Evolutionary conservation across 2,113 vertebrate species (phyloP).

Genomic region (Embiotoca jacksoni): DNA sequence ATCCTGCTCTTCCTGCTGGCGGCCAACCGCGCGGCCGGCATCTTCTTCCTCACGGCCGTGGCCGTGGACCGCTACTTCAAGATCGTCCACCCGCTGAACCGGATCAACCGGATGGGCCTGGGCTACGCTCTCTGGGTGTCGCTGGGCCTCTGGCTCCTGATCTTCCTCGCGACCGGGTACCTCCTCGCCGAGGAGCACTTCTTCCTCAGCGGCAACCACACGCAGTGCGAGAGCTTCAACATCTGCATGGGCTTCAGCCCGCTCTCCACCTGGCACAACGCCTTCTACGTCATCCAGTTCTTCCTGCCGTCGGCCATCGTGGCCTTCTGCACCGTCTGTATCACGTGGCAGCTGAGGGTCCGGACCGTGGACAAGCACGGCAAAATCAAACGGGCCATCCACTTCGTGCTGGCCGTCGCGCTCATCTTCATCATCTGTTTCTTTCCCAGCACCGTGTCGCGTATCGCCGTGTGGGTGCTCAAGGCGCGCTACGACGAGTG

Average conservation of each 20-base stretch:
- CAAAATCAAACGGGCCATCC: slow-evolving; percentile 83
- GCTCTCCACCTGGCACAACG: slow-evolving; percentile 82
- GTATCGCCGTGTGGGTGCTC: slow-evolving; percentile 82
- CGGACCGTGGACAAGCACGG: slow-evolving; percentile 78
- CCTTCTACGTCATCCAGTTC: slow-evolving; percentile 83
- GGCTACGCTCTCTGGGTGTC: slow-evolving; percentile 77
- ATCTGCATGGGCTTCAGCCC: slow-evolving; percentile 80
- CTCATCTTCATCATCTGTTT: slow-evolving; percentile 84
- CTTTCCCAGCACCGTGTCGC: slow-evolving; percentile 83
- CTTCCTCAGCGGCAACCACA: slow-evolving; percentile 70
- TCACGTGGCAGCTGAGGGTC: slow-evolving; percentile 81
- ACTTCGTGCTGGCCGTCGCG: slow-evolving; percentile 82
- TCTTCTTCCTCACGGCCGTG: slow-evolving; percentile 86
- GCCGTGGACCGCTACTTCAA: slow-evolving; percentile 85
- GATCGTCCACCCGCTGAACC: slow-evolving; percentile 80
- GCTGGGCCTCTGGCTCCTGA: slow-evolving; percentile 77
- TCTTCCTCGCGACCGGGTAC: slow-evolving; percentile 79
- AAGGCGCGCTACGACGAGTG: slow-evolving; percentile 80
- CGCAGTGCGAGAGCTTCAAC: slow-evolving; percentile 86
- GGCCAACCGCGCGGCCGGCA: slow-evolving; percentile 80
- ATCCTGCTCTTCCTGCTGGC: slow-evolving; percentile 84
- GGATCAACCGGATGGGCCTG: slow-evolving; percentile 78
- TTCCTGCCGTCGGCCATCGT: slow-evolving; percentile 78
- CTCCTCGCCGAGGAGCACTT: slow-evolving; percentile 76
- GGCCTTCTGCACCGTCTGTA: slow-evolving; percentile 81